Conservation (phyloP, 2,888 invertebrate genomes). For the Nemapogon koenigi region DNA sequence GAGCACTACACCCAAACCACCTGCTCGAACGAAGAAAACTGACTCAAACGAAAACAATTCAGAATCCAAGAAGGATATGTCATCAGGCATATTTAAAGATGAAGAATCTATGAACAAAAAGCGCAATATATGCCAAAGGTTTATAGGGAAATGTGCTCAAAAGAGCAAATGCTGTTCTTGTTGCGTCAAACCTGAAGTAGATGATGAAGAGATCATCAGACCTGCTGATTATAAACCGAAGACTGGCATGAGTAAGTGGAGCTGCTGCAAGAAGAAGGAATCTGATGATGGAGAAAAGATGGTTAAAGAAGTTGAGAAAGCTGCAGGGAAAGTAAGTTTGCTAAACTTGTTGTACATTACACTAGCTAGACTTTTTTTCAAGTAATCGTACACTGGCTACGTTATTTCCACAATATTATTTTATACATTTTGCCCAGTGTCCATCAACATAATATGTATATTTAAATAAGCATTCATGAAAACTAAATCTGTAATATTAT, state of each 20-base stretch:
- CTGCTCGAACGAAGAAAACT: constrained; percentile 31
- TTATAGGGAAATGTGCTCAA: constrained; percentile 38
- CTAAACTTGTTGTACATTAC: no score
- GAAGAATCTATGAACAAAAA: constrained; percentile 20
- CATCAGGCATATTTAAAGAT: constrained; percentile 19
- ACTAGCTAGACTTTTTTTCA: no score
- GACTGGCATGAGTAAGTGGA: constrained; percentile 37
- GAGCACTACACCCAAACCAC: constrained; percentile 52
- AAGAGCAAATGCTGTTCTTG: constrained; percentile 54
- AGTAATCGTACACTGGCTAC: no score
- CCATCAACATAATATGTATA: no score
- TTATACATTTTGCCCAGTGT: no score
- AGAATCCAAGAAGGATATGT: constrained; percentile 19
- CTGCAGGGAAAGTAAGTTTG: constrained; percentile 50
- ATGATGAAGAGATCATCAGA: constrained; percentile 22
- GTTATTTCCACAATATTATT: no score
- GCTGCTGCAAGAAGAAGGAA: constrained; percentile 45
- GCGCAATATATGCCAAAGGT: constrained; percentile 40
- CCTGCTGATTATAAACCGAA: constrained; percentile 20
- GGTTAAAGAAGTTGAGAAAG: constrained; percentile 35
- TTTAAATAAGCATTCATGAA: no score
- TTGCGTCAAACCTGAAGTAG: constrained; percentile 37
- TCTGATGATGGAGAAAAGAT: constrained; percentile 31
- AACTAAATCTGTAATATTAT: no score
- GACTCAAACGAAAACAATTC: constrained; percentile 23